Evolutionary conservation across 2,888 invertebrate genomes (phyloP).

Genomic region (Pyrocoelia pectoralis): DNA sequence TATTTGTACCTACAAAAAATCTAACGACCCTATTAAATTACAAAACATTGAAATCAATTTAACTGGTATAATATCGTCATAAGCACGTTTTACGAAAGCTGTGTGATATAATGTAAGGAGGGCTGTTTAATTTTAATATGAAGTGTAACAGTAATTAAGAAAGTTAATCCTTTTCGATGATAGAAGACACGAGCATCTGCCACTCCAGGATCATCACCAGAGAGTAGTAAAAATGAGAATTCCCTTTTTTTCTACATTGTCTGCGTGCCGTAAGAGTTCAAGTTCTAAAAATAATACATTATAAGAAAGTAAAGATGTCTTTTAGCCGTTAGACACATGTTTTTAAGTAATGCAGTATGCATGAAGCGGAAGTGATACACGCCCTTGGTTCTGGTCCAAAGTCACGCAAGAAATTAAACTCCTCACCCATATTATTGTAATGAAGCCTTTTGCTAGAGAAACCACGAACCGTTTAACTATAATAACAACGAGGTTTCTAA

Average conservation of each 20-base stretch:
- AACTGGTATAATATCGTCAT: too few species aligned
- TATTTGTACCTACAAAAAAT: too few species aligned
- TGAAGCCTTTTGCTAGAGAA: conserved; percentile 20
- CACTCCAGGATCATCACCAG: not conserved
- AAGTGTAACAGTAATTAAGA: too few species aligned
- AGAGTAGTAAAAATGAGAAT: conserved; percentile 15
- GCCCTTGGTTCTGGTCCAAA: conserved; percentile 31
- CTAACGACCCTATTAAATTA: too few species aligned
- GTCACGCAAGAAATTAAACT: conserved; percentile 30
- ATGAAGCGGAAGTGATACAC: conserved; percentile 32
- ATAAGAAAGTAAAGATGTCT: conserved; percentile 11
- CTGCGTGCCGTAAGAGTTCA: conserved; percentile 9
- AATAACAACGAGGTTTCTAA: conserved; percentile 24
- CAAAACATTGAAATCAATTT: too few species aligned
- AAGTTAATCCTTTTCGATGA: too few species aligned
- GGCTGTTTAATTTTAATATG: too few species aligned
- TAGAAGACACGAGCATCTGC: not conserved
- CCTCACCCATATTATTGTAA: conserved; percentile 27
- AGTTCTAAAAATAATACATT: conserved; percentile 27
- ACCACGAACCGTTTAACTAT: conserved; percentile 22
- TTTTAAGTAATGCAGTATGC: conserved; percentile 28
- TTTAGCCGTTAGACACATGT: conserved; percentile 27
- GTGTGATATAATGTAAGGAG: too few species aligned
- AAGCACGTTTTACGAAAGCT: too few species aligned
- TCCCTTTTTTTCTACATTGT: not conserved